Conservation (phyloP, 92 coral and sea anemone genomes). For the Micromussa lordhowensis region DNA sequence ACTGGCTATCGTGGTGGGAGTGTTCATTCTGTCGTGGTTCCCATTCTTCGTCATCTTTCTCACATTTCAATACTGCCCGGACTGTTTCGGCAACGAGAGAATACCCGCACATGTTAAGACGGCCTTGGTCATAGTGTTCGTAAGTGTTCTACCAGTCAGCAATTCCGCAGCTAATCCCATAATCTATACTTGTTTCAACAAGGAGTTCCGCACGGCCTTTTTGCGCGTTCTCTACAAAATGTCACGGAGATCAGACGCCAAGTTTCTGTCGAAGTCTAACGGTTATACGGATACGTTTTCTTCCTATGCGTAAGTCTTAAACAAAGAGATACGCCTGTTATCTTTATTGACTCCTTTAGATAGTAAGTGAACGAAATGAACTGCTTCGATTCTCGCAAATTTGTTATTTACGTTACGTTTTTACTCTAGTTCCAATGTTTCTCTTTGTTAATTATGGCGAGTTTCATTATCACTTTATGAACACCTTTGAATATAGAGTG, state of each 20-base stretch:
- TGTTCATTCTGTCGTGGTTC: conserved; percentile 90
- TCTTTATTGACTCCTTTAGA: neutral
- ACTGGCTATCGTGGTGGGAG: conserved; percentile 92
- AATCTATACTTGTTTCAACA: conserved; percentile 93
- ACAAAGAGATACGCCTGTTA: neutral
- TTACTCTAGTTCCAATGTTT: neutral
- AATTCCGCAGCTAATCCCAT: conserved; percentile 98
- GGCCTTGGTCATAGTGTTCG: conserved; percentile 68
- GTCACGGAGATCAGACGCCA: conserved; percentile 41
- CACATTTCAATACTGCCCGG: conserved; percentile 80
- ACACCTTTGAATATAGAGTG: neutral
- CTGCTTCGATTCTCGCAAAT: neutral
- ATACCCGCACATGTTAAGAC: conserved; percentile 38
- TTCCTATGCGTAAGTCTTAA: conserved; percentile 1
- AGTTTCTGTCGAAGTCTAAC: conserved; percentile 4
- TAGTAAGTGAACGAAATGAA: neutral
- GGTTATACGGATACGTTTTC: conserved; percentile 6
- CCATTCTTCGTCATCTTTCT: conserved; percentile 94
- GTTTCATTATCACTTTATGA: neutral
- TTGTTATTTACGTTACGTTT: neutral
- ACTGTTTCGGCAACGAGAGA: conserved; percentile 55
- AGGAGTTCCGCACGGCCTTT: conserved; percentile 92
- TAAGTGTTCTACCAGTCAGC: conserved; percentile 84
- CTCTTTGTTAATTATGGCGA: neutral
- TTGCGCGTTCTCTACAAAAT: conserved; percentile 74